A percentile compares a stretch with the other conserved stretches of the same genome.
phyloP scores from a whole-genome alignment of 2,113 vertebrate species.

The Proteles cristata region DNA sequence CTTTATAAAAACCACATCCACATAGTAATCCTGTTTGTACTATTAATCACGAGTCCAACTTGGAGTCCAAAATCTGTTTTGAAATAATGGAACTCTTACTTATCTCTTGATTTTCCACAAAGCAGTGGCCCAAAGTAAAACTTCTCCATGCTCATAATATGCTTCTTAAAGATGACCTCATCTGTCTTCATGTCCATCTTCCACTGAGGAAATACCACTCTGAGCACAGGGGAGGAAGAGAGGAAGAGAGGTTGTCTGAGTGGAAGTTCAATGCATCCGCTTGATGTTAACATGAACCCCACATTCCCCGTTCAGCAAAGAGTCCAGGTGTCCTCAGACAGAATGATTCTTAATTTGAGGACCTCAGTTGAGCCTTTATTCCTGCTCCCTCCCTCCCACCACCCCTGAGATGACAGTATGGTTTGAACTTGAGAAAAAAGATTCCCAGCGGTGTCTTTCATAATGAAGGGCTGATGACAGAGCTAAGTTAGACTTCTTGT shows the following conservation, averaged over 20 bases:
- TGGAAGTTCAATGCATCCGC: not conserved
- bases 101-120: slow-evolving; percentile 93
- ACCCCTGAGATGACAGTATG: not conserved
- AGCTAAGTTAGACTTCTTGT: not conserved
- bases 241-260: not conserved
- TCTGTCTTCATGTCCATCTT: slow-evolving; percentile 80
- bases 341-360: not conserved
- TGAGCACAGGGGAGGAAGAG: slow-evolving; percentile 58
- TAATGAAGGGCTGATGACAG: not conserved
- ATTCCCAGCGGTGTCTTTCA: not conserved
- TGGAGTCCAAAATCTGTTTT: not conserved
- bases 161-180: slow-evolving; percentile 89
- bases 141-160: slow-evolving; percentile 82
- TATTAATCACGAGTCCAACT: not conserved
- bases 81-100: slow-evolving; percentile 82
- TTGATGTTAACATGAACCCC: not conserved
- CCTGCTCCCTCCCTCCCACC: not conserved
- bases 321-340: not conserved
- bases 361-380: not conserved
- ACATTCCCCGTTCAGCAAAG: not conserved
- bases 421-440: slow-evolving; percentile 5
- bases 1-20: not conserved
- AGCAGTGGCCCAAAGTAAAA: slow-evolving; percentile 95
- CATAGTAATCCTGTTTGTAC: not conserved
- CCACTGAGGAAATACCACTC: slow-evolving; percentile 89